A percentile compares a stretch with the other conserved stretches of the same genome.
Conservation (phyloP, 2,797 vertebrate genomes). For the Octomys mimax region DNA sequence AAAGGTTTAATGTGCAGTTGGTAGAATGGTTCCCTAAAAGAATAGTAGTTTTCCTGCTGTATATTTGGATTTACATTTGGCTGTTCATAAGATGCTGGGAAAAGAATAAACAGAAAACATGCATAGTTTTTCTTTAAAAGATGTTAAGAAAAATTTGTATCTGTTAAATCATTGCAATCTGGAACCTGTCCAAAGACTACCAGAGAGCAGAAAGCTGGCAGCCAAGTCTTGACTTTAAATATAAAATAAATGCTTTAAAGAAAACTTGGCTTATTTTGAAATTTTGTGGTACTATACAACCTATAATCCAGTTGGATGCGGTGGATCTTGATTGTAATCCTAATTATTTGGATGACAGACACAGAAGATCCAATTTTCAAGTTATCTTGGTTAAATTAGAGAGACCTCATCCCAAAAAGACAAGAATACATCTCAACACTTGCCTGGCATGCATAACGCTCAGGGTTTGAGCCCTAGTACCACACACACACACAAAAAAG, state of each 20-base stretch:
- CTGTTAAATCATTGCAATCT: neutral
- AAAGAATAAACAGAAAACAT: neutral
- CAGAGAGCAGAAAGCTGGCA: neutral
- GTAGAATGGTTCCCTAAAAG: neutral
- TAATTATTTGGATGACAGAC: neutral
- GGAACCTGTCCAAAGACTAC: neutral
- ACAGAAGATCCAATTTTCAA: neutral
- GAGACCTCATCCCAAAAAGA: neutral
- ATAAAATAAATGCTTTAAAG: neutral
- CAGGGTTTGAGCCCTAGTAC: neutral
- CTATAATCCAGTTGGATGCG: neutral
- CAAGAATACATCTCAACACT: neutral
- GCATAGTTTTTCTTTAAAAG: neutral
- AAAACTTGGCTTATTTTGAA: neutral
- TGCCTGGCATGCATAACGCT: neutral
- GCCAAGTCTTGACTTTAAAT: neutral
- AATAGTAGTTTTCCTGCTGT: neutral
- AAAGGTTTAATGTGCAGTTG: neutral
- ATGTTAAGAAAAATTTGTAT: neutral
- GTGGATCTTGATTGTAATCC: neutral
- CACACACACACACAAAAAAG: neutral
- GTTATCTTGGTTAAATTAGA: neutral
- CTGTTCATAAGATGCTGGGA: neutral
- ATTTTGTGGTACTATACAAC: neutral
- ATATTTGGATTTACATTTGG: neutral